Base-by-base conservation (phyloP, 2,888 invertebrate species). In the Stenodera caucasica region DNA sequence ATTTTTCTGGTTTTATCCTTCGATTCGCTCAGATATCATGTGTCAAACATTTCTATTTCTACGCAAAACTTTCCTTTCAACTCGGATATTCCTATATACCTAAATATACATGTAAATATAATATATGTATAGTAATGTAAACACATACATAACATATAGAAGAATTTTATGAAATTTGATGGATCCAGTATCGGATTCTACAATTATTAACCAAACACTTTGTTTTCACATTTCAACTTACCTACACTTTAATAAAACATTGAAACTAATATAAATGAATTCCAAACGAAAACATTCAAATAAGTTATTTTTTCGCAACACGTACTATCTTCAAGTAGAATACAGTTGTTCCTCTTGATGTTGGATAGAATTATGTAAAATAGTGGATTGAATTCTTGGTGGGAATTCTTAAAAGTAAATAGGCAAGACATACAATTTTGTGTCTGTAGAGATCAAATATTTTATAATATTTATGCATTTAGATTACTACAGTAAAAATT, bases 401-500 rank as follows among this genome's bases (percentile, higher is more conserved):
- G 18, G 14, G 40, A 40, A 40, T 40, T 8, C 54, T 58, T 29
- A 40, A 45, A 29, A 55, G 56, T 35, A 50, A 59, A 51, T 55
- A 52, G 58, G 50, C 55, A 58, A 58, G 58, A 55, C 55, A 58
- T 62, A 58, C 55, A 55, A 59, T 63, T 63, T 63, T 57, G 58
- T 63, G 63, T 59, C 59, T 57, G 49, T 57, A 40, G 50, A 63
- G 63, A 63, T 63, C 59, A 63, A 63, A 63, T 57, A 58, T 59
- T 45, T 50, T 50, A 55, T 60, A 57, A 57, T 57, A 55, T 55
- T 53, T 35, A 57, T 53, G 45, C 58, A 56, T 56, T 29, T 56
- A 60, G 64, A 68, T 37, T 37, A 67, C 62, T 68, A 69, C 69
- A 69, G 67, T 66, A 66, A 70, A 69, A 66, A 68, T 69, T 69